phyloP scores from a whole-genome alignment of 2,888 invertebrate species.

The Drosophila kokeensis region DNA sequence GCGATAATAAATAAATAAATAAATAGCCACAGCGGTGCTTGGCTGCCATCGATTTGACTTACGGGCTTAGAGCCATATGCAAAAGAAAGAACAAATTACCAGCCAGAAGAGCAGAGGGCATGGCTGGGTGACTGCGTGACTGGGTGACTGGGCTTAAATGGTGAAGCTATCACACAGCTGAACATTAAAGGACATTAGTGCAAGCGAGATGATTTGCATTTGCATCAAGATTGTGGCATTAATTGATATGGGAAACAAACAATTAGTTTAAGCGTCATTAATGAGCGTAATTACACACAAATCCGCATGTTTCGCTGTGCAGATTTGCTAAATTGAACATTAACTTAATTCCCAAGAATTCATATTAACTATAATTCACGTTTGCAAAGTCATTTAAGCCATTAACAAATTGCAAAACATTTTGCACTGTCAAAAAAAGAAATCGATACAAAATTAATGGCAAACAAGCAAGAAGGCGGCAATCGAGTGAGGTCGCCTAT shows the following conservation, averaged over 20 bases:
- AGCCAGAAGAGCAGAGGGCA: conserved; percentile 52
- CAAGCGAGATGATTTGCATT: conserved; percentile 50
- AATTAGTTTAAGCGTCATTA: conserved; percentile 28
- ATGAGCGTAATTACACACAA: conserved; percentile 6
- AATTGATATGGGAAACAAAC: conserved; percentile 44
- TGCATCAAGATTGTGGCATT: conserved; percentile 30
- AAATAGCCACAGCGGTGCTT: conserved; percentile 40
- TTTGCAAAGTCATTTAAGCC: conserved; percentile 7
- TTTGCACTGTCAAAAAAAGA: conserved; percentile 1
- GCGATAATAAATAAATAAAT: conserved; percentile 73
- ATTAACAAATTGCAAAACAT: conserved; percentile 22
- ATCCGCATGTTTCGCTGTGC: not conserved
- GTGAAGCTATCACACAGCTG: conserved; percentile 47
- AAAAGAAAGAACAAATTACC: conserved; percentile 12
- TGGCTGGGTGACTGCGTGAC: conserved; percentile 47
- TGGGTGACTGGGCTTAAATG: conserved; percentile 51
- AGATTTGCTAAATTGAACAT: conserved; percentile 1
- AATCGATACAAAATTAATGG: conserved; percentile 11
- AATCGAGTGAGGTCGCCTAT: not conserved
- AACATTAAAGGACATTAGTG: conserved; percentile 48
- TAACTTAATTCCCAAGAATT: conserved; percentile 2
- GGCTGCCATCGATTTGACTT: conserved; percentile 52
- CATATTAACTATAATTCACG: not conserved
- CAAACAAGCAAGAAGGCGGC: not conserved
- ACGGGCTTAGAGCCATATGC: conserved; percentile 43